phyloP scores from a whole-genome alignment of 2,888 invertebrate species.

The Boloria euphrosyne region DNA sequence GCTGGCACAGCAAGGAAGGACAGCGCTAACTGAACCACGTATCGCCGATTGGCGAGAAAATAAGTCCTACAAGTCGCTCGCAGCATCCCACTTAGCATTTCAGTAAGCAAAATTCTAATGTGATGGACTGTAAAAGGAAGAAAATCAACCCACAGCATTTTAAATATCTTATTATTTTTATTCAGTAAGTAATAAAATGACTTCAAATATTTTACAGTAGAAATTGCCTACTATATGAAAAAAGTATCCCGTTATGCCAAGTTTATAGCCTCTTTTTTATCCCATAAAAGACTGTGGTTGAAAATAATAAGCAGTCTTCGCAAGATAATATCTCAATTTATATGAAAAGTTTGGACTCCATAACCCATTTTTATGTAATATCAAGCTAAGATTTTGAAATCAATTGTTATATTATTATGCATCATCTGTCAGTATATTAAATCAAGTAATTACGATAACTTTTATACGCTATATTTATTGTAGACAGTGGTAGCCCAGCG shows the following conservation, averaged over 20 bases:
- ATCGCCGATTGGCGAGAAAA: no score
- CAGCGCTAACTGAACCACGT: no score
- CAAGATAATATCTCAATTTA: constrained; percentile 47
- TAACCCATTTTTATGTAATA: constrained; percentile 9
- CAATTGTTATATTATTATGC: not conserved
- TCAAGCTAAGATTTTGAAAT: not conserved
- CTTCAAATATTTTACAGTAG: constrained; percentile 41
- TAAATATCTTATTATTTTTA: constrained; percentile 36
- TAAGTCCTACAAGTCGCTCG: no score
- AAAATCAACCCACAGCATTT: no score
- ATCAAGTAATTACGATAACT: no score
- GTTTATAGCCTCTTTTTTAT: constrained; percentile 49
- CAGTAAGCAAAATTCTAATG: no score
- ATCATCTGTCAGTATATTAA: no score
- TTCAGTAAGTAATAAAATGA: constrained; percentile 47
- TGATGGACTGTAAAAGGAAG: no score
- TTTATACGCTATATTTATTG: no score
- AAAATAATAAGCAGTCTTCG: constrained; percentile 47
- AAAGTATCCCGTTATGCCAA: constrained; percentile 49
- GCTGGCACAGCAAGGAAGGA: no score
- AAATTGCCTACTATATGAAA: constrained; percentile 47
- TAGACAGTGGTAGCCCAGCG: no score
- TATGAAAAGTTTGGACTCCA: constrained; percentile 46
- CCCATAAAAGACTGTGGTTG: constrained; percentile 49
- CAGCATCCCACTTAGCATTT: no score